phyloP scores from a whole-genome alignment of 2,797 vertebrate genomes.

The Galaxias olidus region DNA sequence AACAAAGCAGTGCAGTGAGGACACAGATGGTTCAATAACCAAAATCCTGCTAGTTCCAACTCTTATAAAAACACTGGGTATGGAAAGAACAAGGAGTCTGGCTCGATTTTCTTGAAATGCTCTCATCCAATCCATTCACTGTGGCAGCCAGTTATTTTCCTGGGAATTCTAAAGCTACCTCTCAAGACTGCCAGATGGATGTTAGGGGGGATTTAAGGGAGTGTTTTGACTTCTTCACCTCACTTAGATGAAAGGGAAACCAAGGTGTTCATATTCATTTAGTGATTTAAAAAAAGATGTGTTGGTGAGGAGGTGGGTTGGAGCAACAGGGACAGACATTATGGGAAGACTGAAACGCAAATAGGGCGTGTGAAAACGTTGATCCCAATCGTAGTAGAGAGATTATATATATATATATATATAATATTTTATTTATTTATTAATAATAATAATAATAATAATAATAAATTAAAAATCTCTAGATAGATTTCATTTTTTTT shows the following conservation, averaged over 20 bases:
- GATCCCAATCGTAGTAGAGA: no score
- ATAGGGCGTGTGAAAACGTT: no score
- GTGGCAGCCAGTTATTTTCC: background rate
- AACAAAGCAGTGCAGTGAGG: no score
- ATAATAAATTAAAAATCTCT: no score
- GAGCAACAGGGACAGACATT: background rate
- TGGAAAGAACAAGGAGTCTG: background rate
- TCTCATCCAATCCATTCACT: background rate
- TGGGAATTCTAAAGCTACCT: background rate
- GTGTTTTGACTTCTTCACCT: conserved; percentile 15
- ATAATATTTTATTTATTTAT: no score
- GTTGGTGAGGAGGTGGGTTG: background rate
- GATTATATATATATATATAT: no score
- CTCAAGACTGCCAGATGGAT: conserved; percentile 2
- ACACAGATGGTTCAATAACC: no score
- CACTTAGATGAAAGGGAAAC: conserved; percentile 15
- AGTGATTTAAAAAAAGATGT: background rate
- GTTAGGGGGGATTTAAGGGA: background rate
- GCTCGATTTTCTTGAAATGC: background rate
- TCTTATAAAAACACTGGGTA: background rate
- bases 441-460: no score
- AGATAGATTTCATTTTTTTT: no score
- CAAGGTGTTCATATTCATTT: conserved; percentile 25
- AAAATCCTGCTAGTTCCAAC: background rate
- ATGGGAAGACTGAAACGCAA: background rate